Evolutionary conservation across 2,113 vertebrate genomes (phyloP), one percentile per base, ranked within the genome.

Genomic region (Varanus salvator): DNA sequence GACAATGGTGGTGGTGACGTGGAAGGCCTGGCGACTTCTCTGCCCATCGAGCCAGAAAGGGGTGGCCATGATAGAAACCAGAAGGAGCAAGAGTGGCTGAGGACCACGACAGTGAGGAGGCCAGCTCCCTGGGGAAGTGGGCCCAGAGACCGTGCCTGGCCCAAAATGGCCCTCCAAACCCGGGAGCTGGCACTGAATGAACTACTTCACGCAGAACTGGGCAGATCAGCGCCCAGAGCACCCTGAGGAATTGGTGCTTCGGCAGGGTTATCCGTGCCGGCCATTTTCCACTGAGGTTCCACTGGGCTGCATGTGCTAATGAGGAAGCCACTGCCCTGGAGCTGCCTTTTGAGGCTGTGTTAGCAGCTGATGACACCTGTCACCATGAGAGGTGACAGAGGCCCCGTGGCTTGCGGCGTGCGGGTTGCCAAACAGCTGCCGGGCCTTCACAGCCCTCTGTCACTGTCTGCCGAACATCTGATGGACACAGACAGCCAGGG

Each of bases 331-430:
- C 17, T 14, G 29, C 48, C 25, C n/a, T 6, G 1, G n/a, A 0
- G 38, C 83, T 90, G 50, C 34, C 64, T 71, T 89, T 72, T 85
- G 75, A 38, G 86, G 64, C 31, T 27, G 25, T 69, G 86, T 80
- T 87, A 80, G 64, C 48, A 48, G 64, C 31, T 44, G 50, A 17
- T 48, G 83, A 78, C 83, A 25, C 74, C 74, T 90, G 82, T 80
- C 21, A 25, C 83, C 60, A 57, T 7, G 57, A 23, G 60, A 57
- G 8, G 75, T 0, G 25, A 60, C n/a, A 12, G 44, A 69, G 88
- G 72, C 23, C 83, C 11, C 52, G 8, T 14, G 2, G 86, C 76
- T 54, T 31, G 5, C 17, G 76, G 77, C 64, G 48, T 11, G 14
- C 64, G n/a, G 60, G 57, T 57, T 4, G 25, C 54, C 81, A 6